phyloP scores from a whole-genome alignment of 2,113 vertebrate species.

The Aptenodytes patagonicus region DNA sequence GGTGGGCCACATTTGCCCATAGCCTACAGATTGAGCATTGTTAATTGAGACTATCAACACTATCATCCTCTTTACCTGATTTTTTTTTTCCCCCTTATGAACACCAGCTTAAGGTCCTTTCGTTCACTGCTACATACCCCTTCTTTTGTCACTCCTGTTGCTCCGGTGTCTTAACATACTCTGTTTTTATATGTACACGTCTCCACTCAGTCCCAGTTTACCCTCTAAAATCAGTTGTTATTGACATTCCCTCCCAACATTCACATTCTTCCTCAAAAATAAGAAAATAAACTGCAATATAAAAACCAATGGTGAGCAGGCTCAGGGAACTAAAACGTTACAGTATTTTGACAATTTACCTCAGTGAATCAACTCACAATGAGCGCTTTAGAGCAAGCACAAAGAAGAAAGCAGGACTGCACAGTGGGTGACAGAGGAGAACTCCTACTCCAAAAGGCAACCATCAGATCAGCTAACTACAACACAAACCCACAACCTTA shows the following conservation, averaged over 20 bases:
- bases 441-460: background rate
- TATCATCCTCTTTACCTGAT: background rate
- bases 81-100: background rate
- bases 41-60: background rate
- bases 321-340: background rate
- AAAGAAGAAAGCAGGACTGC: background rate
- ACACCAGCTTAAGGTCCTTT: background rate
- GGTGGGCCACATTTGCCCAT: background rate
- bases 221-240: background rate
- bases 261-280: background rate
- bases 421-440: background rate
- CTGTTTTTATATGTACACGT: background rate
- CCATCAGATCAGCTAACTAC: background rate
- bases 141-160: background rate
- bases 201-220: background rate
- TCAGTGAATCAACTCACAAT: background rate
- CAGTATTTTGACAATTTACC: background rate
- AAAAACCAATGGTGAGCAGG: background rate
- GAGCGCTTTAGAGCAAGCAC: background rate
- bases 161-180: background rate
- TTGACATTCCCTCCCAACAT: background rate
- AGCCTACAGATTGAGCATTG: background rate
- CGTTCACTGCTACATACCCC: background rate
- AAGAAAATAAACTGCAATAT: background rate
- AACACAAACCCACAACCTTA: background rate